Evolutionary conservation across 2,113 vertebrate species (phyloP), one percentile per base, ranked within the genome.

Genomic region (Poecile atricapillus): DNA sequence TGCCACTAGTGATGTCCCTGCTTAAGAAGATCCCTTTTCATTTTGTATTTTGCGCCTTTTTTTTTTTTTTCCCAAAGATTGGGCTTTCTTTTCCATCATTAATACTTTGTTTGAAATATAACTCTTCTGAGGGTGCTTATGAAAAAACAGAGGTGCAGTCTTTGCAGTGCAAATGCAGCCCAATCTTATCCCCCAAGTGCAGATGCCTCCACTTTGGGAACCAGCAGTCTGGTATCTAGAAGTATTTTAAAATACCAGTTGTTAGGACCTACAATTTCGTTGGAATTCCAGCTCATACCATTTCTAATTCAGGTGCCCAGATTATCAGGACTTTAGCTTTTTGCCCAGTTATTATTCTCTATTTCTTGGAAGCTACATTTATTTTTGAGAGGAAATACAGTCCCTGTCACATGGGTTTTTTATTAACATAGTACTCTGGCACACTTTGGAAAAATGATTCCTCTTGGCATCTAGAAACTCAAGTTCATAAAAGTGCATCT

Each of bases 401-500:
- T 76, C 37, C 37, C 9, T 49, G 30, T 85, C 41, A 22, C 18
- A 3, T 47, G 11, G 16, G 22, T 12, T 13, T 71, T 90, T 80
- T 77, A 50, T 82, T 89, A 93, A 30, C 22, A 4, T 60, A 59
- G n/a, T 68, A 53, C 41, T 89, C 65, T 82, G 69, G 56, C 41
- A 83, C 19, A 41, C 64, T 92, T 70, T 8, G 37, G 68, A 60
- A 89, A 79, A 89, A 75, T 81, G 43, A 92, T 76, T 94, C 68
- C 16, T 74, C 55, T 83, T 90, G 87, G 53, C 77, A 49, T 70
- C 52, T 90, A 71, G 83, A 89, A 91, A 73, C 41, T 63, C 21
- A 50, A 5, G 84, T 93, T 93, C 81, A 39, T 89, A 79, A 67
- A 85, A 69, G 78, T 83, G 43, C 78, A 83, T 94, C 84, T 93